Evolutionary conservation across 2,888 invertebrate genomes (phyloP).

Genomic region (Helicoverpa assulta): DNA sequence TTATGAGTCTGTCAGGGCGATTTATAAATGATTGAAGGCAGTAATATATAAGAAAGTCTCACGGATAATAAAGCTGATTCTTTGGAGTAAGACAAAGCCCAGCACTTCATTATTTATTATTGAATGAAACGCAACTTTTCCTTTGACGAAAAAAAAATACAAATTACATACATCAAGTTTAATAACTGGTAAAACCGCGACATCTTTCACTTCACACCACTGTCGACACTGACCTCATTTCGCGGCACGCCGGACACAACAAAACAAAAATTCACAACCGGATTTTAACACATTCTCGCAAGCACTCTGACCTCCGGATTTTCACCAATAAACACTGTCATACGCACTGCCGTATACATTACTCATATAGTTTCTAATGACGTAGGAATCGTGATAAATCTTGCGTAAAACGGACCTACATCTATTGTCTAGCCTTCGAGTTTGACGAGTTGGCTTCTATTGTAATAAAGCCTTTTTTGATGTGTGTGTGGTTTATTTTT

Average conservation of each 20-base stretch:
- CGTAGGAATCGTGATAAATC: slow-evolving; percentile 10
- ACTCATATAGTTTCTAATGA: slow-evolving; percentile 51
- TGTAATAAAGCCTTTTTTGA: too few species aligned
- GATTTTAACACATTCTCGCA: slow-evolving; percentile 62
- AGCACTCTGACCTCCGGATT: slow-evolving; percentile 63
- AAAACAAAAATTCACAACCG: slow-evolving; percentile 63
- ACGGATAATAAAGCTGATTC: too few species aligned
- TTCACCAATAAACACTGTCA: slow-evolving; percentile 61
- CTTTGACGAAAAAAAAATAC: neutral
- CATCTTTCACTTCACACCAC: slow-evolving; percentile 23
- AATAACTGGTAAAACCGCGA: slow-evolving; percentile 23
- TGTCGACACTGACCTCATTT: slow-evolving; percentile 64
- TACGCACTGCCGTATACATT: slow-evolving; percentile 38
- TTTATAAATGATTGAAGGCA: too few species aligned
- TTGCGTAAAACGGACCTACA: slow-evolving; percentile 22
- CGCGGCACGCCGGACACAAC: slow-evolving; percentile 56
- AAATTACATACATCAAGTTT: neutral
- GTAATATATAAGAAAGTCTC: too few species aligned
- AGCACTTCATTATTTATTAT: too few species aligned
- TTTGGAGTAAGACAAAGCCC: neutral
- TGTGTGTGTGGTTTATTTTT: too few species aligned
- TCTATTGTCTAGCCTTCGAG: neutral
- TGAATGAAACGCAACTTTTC: neutral
- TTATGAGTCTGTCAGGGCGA: too few species aligned
- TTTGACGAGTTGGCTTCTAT: neutral